Evolutionary conservation across 2,113 vertebrate species (phyloP).

Genomic region (Rattus rattus): DNA sequence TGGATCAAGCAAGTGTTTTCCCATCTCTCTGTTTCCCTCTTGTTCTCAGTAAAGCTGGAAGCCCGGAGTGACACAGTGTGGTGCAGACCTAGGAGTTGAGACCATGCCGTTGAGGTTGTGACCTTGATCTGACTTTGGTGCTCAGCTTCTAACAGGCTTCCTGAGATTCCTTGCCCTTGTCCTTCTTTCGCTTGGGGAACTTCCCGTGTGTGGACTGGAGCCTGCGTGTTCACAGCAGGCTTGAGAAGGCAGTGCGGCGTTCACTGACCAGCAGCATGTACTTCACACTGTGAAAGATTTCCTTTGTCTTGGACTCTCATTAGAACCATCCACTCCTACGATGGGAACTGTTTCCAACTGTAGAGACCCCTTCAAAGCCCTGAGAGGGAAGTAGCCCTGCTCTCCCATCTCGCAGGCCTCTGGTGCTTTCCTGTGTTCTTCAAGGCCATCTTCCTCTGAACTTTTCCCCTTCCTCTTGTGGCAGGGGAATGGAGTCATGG

Average conservation of each 20-base stretch:
- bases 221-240: background rate
- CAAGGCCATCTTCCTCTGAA: background rate
- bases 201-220: background rate
- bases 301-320: background rate
- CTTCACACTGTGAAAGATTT: background rate
- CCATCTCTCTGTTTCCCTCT: background rate
- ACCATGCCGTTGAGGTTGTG: rapidly evolving
- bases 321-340: background rate
- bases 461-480: background rate
- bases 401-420: background rate
- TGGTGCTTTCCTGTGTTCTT: background rate
- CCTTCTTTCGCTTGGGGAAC: background rate
- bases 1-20: background rate
- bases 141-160: background rate
- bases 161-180: background rate
- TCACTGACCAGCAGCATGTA: background rate
- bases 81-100: rapidly evolving
- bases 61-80: background rate
- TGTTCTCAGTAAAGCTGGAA: background rate
- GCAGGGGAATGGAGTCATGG: rapidly evolving
- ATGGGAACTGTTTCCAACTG: background rate
- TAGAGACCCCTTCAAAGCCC: background rate
- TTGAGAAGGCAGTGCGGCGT: background rate
- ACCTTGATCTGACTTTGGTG: too few species aligned
- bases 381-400: background rate